A percentile compares a stretch with the other conserved stretches of the same genome.
phyloP scores from a whole-genome alignment of 2,113 vertebrate species.

The Amphiprion percula region DNA sequence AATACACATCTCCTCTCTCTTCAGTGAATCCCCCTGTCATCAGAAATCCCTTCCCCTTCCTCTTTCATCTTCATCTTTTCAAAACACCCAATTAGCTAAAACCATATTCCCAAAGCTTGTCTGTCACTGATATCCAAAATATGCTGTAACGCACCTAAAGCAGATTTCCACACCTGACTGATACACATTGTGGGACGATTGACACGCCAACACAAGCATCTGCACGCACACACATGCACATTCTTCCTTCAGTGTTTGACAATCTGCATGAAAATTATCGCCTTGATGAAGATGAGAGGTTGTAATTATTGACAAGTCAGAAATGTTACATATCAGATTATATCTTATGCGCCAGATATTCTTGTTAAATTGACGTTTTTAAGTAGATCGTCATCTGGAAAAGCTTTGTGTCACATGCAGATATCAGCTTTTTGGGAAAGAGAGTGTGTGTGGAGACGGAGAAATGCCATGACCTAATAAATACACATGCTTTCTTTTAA shows the following conservation, averaged over 20 bases:
- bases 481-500: constrained; percentile 10
- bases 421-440: constrained; percentile 4
- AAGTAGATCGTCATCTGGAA: constrained; percentile 53
- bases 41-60: constrained; percentile 56
- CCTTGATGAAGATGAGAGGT: constrained; percentile 52
- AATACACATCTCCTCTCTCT: constrained; percentile 45
- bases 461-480: constrained; percentile 22
- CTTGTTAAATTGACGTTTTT: constrained; percentile 48
- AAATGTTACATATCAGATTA: constrained; percentile 57
- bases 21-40: constrained; percentile 58
- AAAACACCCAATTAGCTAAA: constrained; percentile 67
- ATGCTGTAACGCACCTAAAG: constrained; percentile 9
- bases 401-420: constrained; percentile 31
- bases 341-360: constrained; percentile 58
- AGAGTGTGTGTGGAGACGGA: constrained; percentile 11
- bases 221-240: background rate
- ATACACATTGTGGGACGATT: constrained; percentile 17
- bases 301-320: constrained; percentile 67
- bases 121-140: constrained; percentile 45
- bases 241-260: constrained; percentile 30
- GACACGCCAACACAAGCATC: background rate
- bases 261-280: constrained; percentile 36
- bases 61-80: constrained; percentile 56
- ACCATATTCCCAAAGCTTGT: constrained; percentile 43
- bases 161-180: constrained; percentile 28